Conservation (phyloP, 2,888 invertebrate species). For the Cataglyphis altisquamis region DNA sequence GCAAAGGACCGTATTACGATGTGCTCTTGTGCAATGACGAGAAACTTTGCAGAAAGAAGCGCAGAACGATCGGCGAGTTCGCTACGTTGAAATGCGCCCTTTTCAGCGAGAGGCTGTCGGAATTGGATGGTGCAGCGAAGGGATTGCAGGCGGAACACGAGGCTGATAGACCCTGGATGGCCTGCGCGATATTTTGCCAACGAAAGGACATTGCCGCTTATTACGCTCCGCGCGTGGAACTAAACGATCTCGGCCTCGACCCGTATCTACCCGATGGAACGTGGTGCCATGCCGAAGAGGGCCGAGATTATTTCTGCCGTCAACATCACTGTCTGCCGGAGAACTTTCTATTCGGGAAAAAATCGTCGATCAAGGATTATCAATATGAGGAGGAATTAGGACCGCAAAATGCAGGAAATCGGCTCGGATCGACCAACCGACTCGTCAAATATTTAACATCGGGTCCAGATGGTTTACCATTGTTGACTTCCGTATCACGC, state of each 20-base stretch:
- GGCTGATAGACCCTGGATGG: constrained; percentile 92
- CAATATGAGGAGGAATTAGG: constrained; percentile 86
- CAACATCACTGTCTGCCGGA: constrained; percentile 93
- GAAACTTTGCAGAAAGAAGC: constrained; percentile 88
- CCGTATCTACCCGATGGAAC: constrained; percentile 93
- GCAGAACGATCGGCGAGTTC: constrained; percentile 87
- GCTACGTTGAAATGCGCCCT: constrained; percentile 90
- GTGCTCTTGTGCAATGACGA: constrained; percentile 90
- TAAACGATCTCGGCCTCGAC: constrained; percentile 91
- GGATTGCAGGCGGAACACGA: constrained; percentile 93
- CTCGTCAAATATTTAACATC: constrained; percentile 89
- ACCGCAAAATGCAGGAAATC: constrained; percentile 89
- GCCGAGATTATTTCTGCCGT: constrained; percentile 90
- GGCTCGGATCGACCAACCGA: constrained; percentile 86
- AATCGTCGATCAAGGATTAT: constrained; percentile 69
- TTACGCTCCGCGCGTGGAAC: constrained; percentile 92
- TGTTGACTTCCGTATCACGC: constrained; percentile 88
- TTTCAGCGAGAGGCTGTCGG: constrained; percentile 88
- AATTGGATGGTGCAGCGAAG: constrained; percentile 89
- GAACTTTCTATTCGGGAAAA: constrained; percentile 78
- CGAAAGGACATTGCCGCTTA: constrained; percentile 89
- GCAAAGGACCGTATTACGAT: constrained; percentile 89
- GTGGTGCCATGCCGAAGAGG: constrained; percentile 91
- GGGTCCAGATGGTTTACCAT: constrained; percentile 88
- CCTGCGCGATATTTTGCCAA: constrained; percentile 92